Conservation (phyloP, 2,888 invertebrate genomes). For the Rhogogaster chlorosoma region DNA sequence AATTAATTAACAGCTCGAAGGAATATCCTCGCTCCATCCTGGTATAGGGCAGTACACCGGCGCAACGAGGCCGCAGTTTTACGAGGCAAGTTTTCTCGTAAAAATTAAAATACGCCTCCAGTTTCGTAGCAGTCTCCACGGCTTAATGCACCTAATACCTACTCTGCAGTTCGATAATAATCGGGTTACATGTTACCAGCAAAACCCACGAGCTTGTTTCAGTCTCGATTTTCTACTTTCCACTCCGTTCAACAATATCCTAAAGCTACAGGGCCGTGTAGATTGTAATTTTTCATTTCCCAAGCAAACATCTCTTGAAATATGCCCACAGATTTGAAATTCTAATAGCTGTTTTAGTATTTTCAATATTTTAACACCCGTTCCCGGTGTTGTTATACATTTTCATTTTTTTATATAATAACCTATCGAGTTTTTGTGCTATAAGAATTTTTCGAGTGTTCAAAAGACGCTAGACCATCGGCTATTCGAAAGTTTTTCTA, state of each 20-base stretch:
- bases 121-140: not conserved
- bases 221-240: not conserved
- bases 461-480: not conserved
- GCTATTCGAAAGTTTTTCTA: not conserved
- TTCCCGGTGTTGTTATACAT: not conserved
- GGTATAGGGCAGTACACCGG: not conserved
- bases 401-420: not conserved
- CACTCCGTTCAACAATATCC: not conserved
- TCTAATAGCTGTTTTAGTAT: not conserved
- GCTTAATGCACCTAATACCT: not conserved
- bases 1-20: constrained; percentile 46
- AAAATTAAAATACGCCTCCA: constrained; percentile 26
- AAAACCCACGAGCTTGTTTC: not conserved
- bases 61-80: not conserved
- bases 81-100: constrained; percentile 35
- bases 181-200: not conserved
- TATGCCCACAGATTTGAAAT: not conserved
- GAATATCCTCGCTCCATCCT: not conserved
- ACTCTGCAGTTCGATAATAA: constrained; percentile 13
- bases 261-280: not conserved
- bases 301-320: not conserved
- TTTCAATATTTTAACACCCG: not conserved
- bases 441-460: not conserved
- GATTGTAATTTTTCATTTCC: not conserved
- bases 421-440: not conserved